These are phyloP conservation scores for Sinocyclocheilus maitianheensis DNA, from an alignment of 2,113 vertebrate genomes.

Conservation along the genomic window DNA sequence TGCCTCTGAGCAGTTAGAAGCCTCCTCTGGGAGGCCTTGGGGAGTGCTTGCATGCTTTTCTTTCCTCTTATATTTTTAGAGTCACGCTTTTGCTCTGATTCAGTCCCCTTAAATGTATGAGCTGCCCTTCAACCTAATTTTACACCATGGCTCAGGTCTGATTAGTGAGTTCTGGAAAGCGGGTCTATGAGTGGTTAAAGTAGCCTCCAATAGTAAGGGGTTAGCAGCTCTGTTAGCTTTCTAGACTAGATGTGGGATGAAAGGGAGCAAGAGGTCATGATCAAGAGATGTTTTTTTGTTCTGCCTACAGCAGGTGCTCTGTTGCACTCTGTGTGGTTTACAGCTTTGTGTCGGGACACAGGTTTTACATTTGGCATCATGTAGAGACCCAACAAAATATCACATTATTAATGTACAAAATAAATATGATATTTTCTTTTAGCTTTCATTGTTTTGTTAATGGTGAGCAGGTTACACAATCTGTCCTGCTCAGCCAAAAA, in stretches of 20 bases:
- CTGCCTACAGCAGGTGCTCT: constrained; percentile 15
- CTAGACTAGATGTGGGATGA: constrained; percentile 28
- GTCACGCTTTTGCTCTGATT: constrained; percentile 13
- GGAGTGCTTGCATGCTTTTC: constrained; percentile 39
- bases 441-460: not conserved
- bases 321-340: not conserved
- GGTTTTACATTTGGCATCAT: not conserved
- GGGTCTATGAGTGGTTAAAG: not conserved
- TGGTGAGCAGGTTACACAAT: not conserved
- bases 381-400: not conserved
- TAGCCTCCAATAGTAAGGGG: not conserved
- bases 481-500: not conserved
- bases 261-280: constrained; percentile 27
- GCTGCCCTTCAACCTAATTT: constrained; percentile 29
- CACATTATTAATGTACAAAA: not conserved
- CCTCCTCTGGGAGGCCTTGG: constrained; percentile 68
- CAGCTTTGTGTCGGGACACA: not conserved
- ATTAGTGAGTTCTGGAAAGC: not conserved
- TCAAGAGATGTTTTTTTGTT: constrained; percentile 26
- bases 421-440: not conserved
- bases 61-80: constrained; percentile 57
- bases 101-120: constrained; percentile 12
- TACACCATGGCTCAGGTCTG: not conserved
- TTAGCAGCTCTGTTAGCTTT: constrained; percentile 1
- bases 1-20: constrained; percentile 73